These are phyloP conservation scores for Herpailurus yagouaroundi DNA, from an alignment of 2,113 vertebrate species.

Conservation along the genomic window DNA sequence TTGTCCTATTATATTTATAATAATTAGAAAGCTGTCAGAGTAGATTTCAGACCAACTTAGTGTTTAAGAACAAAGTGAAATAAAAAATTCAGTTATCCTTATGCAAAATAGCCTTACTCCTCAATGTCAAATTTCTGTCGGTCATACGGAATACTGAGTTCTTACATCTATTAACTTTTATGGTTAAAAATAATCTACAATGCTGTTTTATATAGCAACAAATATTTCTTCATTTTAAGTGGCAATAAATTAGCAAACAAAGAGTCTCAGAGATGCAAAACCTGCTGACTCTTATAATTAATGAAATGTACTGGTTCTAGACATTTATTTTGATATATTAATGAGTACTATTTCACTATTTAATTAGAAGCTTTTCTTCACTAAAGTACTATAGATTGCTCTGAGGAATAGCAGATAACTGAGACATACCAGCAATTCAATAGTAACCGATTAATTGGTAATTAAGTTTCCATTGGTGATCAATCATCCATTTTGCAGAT, in stretches of 20 bases:
- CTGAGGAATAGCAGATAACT: constrained; percentile 73
- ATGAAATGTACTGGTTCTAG: constrained; percentile 57
- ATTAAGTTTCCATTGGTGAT: constrained; percentile 84
- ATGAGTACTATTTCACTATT: constrained; percentile 60
- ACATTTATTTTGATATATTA: constrained; percentile 71
- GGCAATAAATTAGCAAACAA: constrained; percentile 15
- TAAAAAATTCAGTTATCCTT: neutral
- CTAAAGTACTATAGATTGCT: constrained; percentile 74
- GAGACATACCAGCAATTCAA: constrained; percentile 77
- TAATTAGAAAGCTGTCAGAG: neutral
- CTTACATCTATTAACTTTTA: neutral
- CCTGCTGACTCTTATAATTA: constrained; percentile 22
- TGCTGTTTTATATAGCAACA: neutral
- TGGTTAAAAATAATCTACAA: constrained; percentile 11
- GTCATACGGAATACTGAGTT: neutral
- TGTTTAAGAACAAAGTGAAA: constrained; percentile 31
- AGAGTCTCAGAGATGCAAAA: constrained; percentile 3
- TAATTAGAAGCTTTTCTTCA: constrained; percentile 73
- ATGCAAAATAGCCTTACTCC: neutral
- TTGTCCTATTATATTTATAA: neutral
- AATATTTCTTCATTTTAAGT: constrained; percentile 49
- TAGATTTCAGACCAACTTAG: neutral
- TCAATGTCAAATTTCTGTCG: neutral
- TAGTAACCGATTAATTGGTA: constrained; percentile 83
- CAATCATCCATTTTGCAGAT: constrained; percentile 79